Conservation (phyloP, 2,797 vertebrate species). For the Pseudocheirus occidentalis region DNA sequence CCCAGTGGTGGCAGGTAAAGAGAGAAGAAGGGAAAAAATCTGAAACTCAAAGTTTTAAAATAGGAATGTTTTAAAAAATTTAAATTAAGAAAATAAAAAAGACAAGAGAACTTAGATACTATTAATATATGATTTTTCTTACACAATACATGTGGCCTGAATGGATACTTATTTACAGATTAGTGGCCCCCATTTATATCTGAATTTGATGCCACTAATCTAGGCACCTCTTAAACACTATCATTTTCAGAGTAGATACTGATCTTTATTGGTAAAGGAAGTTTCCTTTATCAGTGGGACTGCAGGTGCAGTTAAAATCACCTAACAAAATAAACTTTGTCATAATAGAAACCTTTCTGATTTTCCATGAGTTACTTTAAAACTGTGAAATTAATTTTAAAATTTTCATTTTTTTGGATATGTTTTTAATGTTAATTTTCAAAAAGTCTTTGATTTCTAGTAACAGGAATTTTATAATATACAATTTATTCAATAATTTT, state of each 20-base stretch:
- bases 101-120: neutral
- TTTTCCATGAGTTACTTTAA: neutral
- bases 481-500: neutral
- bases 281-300: neutral
- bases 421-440: neutral
- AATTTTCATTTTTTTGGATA: slow-evolving; percentile 23
- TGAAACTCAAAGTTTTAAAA: too few species aligned
- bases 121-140: neutral
- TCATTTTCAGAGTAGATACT: neutral
- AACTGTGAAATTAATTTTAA: slow-evolving; percentile 7
- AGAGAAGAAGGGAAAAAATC: too few species aligned
- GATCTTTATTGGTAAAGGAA: neutral
- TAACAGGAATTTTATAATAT: neutral
- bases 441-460: neutral
- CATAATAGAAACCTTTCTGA: neutral
- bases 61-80: too few species aligned
- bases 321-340: neutral
- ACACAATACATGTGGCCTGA: neutral
- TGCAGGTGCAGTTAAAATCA: neutral
- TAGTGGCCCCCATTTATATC: neutral
- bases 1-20: too few species aligned
- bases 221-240: neutral
- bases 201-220: neutral
- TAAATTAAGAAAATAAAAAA: neutral
- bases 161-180: neutral